Evolutionary conservation across 2,113 vertebrate species (phyloP).

Genomic region (Halcyon senegalensis): DNA sequence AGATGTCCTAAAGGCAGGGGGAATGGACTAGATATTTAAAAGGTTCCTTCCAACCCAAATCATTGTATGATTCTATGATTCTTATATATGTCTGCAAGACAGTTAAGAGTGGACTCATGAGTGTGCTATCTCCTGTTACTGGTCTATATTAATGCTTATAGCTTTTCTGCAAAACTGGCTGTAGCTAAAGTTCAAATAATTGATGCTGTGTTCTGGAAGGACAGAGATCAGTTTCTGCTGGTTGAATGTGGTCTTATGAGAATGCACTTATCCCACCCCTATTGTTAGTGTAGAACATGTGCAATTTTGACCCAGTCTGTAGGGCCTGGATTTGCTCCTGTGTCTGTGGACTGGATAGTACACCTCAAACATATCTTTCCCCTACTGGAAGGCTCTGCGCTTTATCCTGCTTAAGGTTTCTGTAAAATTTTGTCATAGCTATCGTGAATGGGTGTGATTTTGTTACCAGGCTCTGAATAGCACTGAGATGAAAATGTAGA

Average conservation of each 20-base stretch:
- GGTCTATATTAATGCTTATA: background rate
- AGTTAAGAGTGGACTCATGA: background rate
- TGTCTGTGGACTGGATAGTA: background rate
- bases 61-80: background rate
- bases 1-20: background rate
- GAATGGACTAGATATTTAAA: background rate
- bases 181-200: background rate
- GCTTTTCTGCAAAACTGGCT: background rate
- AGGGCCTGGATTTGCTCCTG: background rate
- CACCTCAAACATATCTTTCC: background rate
- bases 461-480: background rate
- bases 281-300: background rate
- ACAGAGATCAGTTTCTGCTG: background rate
- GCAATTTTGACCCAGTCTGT: background rate
- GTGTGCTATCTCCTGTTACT: background rate
- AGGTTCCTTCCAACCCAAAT: background rate
- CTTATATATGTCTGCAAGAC: background rate
- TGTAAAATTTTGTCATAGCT: background rate
- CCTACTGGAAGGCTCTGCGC: background rate
- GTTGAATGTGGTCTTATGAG: background rate
- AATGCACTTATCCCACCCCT: background rate
- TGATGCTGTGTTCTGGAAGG: background rate
- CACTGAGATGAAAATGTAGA: background rate
- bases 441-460: background rate
- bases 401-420: background rate